Evolutionary conservation across 2,113 vertebrate genomes (phyloP), one percentile per base, ranked within the genome.

Genomic region (Cisticola juncidis): DNA sequence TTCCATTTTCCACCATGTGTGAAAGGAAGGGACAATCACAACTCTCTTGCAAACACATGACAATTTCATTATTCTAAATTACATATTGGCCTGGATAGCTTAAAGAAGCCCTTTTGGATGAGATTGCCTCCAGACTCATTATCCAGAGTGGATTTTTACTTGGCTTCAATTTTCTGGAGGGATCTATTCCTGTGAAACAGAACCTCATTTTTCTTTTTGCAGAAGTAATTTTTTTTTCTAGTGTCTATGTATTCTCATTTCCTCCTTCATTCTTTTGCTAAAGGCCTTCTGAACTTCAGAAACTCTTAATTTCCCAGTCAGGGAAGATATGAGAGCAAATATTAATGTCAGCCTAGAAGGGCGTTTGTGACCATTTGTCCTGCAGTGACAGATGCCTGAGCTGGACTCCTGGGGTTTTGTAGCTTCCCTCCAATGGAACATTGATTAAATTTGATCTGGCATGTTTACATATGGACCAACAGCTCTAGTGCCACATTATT

Each of bases 131-230:
- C 54, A 92, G 74, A 93, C 47, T 93, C 44, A 86, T 97, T 88
- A 91, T 62, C 66, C 76, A 80, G 74, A 70, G 50, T 77, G 58
- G 62, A 76, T 90, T 94, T 95, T 87, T 72, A 40, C 77, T 84
- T 81, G 69, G n/a, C 56, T 92, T 87, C 72, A 81, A 64, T 93
- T 90, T 57, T 91, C 72, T 87, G 79, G 42, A 92, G 47, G 47
- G 51, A 62, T 87, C 48, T 92, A 20, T 82, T 71, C 77, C 42
- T 83, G 68, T 77, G 68, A 79, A 95, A 80, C 26, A 84, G 62
- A 85, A 79, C 81, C 12, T 94, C 10, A 82, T 95, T 96, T 92
- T 94, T 87, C 68, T 88, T 94, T 62, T 82, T 31, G 13, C 68
- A 51, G 79, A 87, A 85, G 48, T 83, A 69, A 21, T 0, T 7